These are phyloP conservation scores for Agraylea sexmaculata DNA, from an alignment of 1,140 invertebrate species.

Conservation along the genomic window DNA sequence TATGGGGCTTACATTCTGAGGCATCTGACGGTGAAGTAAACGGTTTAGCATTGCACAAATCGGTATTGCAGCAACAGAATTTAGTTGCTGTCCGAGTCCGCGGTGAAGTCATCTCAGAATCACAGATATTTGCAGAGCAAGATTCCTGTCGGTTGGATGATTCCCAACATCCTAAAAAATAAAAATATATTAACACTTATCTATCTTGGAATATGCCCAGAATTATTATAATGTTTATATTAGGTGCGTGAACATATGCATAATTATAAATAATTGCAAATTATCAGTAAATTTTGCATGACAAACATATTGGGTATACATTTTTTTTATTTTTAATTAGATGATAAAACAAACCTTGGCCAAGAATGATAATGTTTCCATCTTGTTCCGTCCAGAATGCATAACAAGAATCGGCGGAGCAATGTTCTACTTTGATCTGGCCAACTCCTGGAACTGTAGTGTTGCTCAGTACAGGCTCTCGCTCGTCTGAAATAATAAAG, in stretches of 20 bases:
- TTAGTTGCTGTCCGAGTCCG: slow-evolving; percentile 25
- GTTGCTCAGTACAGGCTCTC: slow-evolving; percentile 13
- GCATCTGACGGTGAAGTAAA: slow-evolving; percentile 4
- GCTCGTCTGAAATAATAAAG: slow-evolving; percentile 41
- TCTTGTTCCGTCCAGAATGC: slow-evolving; percentile 31
- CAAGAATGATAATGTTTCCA: slow-evolving; percentile 31
- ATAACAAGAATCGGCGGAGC: slow-evolving; percentile 32
- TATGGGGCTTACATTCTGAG: slow-evolving; percentile 4
- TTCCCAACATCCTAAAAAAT: slow-evolving; percentile 33
- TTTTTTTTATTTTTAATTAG: too few species aligned
- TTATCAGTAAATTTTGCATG: too few species aligned
- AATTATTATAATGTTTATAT: too few species aligned
- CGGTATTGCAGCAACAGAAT: slow-evolving; percentile 35
- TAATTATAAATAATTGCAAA: too few species aligned
- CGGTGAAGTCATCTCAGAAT: slow-evolving; percentile 16
- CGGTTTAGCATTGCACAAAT: slow-evolving; percentile 31
- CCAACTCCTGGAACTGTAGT: slow-evolving; percentile 27
- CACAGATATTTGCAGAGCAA: slow-evolving; percentile 28
- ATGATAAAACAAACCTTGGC: slow-evolving; percentile 27
- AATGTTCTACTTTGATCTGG: slow-evolving; percentile 28
- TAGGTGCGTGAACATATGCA: too few species aligned
- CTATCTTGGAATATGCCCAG: too few species aligned
- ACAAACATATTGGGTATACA: too few species aligned
- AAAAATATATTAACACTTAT: slow-evolving; percentile 4
- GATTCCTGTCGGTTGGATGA: slow-evolving; percentile 25